Conservation (phyloP, 2,113 vertebrate genomes). For the Aphelocoma coerulescens region DNA sequence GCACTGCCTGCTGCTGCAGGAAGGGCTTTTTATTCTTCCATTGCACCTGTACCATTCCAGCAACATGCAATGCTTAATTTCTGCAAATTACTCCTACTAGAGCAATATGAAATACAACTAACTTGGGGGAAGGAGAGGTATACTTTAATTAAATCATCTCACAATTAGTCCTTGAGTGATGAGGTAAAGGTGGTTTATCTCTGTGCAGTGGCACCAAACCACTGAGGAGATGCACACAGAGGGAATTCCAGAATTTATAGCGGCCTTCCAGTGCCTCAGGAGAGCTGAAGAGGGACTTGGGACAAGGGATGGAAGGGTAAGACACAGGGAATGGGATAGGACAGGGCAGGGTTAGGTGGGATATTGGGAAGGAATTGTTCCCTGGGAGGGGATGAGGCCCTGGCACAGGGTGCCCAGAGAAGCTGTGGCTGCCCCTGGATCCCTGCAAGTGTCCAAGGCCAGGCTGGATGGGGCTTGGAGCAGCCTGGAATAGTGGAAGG, state of each 20-base stretch:
- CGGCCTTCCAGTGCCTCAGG: neutral
- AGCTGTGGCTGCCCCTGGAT: neutral
- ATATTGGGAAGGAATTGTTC: neutral
- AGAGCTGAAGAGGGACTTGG: neutral
- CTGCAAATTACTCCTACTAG: slow-evolving; percentile 77
- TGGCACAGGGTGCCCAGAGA: neutral
- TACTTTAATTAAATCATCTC: slow-evolving; percentile 79
- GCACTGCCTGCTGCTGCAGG: slow-evolving; percentile 51
- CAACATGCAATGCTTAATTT: slow-evolving; percentile 49
- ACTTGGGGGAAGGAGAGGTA: slow-evolving; percentile 72
- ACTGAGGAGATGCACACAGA: neutral
- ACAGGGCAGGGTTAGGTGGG: neutral
- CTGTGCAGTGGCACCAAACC: slow-evolving; percentile 8
- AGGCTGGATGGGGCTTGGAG: neutral
- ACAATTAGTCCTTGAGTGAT: slow-evolving; percentile 80
- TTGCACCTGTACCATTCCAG: slow-evolving; percentile 68
- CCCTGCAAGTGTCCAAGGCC: neutral
- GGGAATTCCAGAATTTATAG: neutral
- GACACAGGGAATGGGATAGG: neutral
- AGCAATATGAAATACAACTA: slow-evolving; percentile 79
- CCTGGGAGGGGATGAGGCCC: accelerated
- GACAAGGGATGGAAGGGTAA: neutral
- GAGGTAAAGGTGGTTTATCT: slow-evolving; percentile 67
- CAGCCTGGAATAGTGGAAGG: accelerated
- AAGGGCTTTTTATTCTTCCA: neutral